Base-by-base conservation (phyloP, 2,888 invertebrate genomes). In the Temnothorax unifasciatus region DNA sequence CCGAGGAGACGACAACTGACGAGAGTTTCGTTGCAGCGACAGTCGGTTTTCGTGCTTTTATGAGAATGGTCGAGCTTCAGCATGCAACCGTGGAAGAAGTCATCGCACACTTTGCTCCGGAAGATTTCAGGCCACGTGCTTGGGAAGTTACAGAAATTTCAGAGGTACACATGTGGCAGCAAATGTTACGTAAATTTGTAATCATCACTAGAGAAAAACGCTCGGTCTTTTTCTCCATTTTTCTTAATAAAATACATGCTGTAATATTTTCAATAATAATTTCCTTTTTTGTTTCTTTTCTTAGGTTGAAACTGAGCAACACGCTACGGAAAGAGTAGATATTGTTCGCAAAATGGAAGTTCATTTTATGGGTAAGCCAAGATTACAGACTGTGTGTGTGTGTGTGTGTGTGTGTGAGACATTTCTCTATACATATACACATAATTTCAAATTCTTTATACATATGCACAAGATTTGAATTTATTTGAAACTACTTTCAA, bases 61-160 rank as follows among this genome's bases (percentile, higher is more conserved):
- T 98, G 95, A 97, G 97, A 92, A 98, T 98, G 97, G 97, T 98
- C 11, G 97, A 98, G 93, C 95, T 97, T 83, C 97, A 97, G 92
- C 97, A 98, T 92, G 97, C 97, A 74, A 97, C 97, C 0, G 97
- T 98, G 34, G 98, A 98, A 95, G 98, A 98, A 95, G 97, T 98
- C 34, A 97, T 98, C 89, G 97, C 97, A 3, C 97, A 97, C 92
- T 97, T 98, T 93, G 97, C 96, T 85, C 97, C 97, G 3, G 97
- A 98, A 95, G 98, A 98, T 95, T 98, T 98, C 93, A 96, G 97
- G 86, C 96, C 97, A 64, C 96, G 97, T 85, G 97, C 97, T 92
- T 98, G 98, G 98, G 98, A 98, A 95, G 96, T 96, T 86, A 96
- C 96, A 90, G 97, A 97, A 95, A 96, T 96, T 69, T 95, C 96